Percentiles rank a stretch among this genome's conserved stretches.
phyloP scores from a whole-genome alignment of 1,140 invertebrate species.

The Adoxophyes honmai region DNA sequence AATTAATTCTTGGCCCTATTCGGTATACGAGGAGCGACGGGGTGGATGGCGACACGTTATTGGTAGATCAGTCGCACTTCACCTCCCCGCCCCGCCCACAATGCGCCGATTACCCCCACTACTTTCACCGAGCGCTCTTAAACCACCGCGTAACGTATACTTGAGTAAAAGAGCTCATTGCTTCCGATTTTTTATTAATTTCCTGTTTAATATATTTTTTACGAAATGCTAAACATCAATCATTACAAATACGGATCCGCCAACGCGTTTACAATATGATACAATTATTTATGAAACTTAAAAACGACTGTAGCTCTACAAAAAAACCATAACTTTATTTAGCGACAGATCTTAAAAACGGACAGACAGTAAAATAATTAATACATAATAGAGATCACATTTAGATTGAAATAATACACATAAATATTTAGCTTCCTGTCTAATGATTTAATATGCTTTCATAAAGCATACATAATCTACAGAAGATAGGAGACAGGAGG shows the following conservation, averaged over 20 bases:
- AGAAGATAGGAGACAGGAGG: too few species aligned
- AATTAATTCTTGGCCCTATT: too few species aligned
- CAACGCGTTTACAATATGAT: not conserved
- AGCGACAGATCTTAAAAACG: constrained; percentile 1
- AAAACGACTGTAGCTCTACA: constrained; percentile 29
- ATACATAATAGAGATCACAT: constrained; percentile 4
- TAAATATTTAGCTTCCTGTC: too few species aligned
- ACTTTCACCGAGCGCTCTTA: too few species aligned
- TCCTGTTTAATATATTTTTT: constrained; percentile 47
- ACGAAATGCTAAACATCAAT: constrained; percentile 61
- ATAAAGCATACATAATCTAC: too few species aligned
- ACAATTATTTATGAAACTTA: not conserved
- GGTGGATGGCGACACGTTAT: too few species aligned
- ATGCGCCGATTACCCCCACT: too few species aligned
- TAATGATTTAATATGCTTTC: too few species aligned
- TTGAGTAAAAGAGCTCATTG: constrained; percentile 19
- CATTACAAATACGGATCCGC: constrained; percentile 42
- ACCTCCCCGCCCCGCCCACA: too few species aligned
- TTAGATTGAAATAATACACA: not conserved
- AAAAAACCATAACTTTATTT: constrained; percentile 23
- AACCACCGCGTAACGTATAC: not conserved
- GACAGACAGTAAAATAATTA: not conserved
- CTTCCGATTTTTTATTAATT: constrained; percentile 32
- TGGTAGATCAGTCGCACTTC: too few species aligned
- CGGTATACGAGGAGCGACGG: too few species aligned